phyloP scores from a whole-genome alignment of 1,140 invertebrate genomes.

The Aphaenogaster floridana region DNA sequence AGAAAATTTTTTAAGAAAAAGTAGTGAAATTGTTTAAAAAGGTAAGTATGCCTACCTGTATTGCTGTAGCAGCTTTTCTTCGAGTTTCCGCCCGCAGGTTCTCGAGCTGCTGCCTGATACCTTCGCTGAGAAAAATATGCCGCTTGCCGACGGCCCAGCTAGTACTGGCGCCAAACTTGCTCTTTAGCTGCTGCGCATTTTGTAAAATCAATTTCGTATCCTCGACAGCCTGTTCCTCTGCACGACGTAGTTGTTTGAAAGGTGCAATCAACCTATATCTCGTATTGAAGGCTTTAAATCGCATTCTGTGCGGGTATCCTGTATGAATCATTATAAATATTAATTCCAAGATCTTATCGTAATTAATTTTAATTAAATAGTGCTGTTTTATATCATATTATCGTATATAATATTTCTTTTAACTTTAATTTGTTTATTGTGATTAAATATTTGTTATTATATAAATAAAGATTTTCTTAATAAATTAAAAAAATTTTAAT shows the following conservation, averaged over 20 bases:
- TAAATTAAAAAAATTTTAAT: not conserved
- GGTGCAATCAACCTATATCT: constrained; percentile 94
- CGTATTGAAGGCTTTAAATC: constrained; percentile 97
- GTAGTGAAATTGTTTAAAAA: not conserved
- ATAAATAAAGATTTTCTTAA: not conserved
- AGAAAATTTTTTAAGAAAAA: not conserved
- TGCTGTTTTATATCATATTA: not conserved
- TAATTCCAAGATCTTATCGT: not conserved
- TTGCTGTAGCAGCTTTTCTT: constrained; percentile 91
- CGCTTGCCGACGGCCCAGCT: constrained; percentile 97
- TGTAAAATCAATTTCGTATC: constrained; percentile 94
- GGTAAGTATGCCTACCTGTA: constrained; percentile 78
- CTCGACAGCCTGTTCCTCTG: constrained; percentile 93
- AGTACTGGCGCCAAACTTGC: constrained; percentile 89
- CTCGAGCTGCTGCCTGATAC: constrained; percentile 96
- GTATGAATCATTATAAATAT: constrained; percentile 56
- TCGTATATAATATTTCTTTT: not conserved
- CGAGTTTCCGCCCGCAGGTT: constrained; percentile 92
- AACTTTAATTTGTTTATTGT: not conserved
- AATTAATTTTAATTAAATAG: not conserved
- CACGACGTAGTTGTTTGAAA: constrained; percentile 91
- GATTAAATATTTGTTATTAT: not conserved
- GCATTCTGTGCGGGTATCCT: constrained; percentile 97
- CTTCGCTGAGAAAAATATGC: constrained; percentile 97
- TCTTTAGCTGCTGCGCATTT: constrained; percentile 88